These are phyloP conservation scores for Cydia splendana DNA, from an alignment of 1,140 invertebrate genomes.

Conservation along the genomic window DNA sequence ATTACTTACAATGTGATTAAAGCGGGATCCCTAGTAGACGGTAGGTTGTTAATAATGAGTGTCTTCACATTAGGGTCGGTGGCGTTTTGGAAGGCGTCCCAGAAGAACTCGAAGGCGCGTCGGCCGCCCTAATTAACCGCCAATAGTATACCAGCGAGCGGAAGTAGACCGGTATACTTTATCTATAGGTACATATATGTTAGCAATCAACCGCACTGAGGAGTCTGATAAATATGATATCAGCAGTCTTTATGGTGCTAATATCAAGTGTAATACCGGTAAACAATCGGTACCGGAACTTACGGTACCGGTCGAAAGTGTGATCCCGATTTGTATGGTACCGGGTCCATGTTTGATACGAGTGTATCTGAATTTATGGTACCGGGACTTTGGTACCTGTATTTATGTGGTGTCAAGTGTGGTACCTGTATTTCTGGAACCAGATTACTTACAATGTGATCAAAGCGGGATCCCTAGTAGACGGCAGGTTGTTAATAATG, in stretches of 20 bases:
- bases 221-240: no score
- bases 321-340: no score
- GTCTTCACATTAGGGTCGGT: slow-evolving; percentile 88
- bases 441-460: slow-evolving; percentile 56
- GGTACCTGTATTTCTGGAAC: not conserved
- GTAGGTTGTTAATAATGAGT: slow-evolving; percentile 84
- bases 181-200: no score
- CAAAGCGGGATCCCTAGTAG: slow-evolving; percentile 81
- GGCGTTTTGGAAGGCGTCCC: slow-evolving; percentile 85
- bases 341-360: no score
- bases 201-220: no score
- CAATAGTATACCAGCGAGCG: slow-evolving; percentile 89
- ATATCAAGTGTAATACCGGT: no score
- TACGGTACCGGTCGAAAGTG: no score
- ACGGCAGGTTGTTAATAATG: slow-evolving; percentile 85
- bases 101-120: slow-evolving; percentile 91
- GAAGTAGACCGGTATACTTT: slow-evolving; percentile 90
- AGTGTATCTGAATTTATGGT: no score
- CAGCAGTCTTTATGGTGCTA: no score
- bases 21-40: slow-evolving; percentile 83
- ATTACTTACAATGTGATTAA: slow-evolving; percentile 59
- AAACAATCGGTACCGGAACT: no score
- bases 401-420: no score
- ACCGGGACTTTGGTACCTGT: no score
- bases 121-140: slow-evolving; percentile 87